Percentiles rank a stretch among this genome's conserved stretches.
phyloP scores from a whole-genome alignment of 2,888 invertebrate species.

The Oegoconia quadripuncta region DNA sequence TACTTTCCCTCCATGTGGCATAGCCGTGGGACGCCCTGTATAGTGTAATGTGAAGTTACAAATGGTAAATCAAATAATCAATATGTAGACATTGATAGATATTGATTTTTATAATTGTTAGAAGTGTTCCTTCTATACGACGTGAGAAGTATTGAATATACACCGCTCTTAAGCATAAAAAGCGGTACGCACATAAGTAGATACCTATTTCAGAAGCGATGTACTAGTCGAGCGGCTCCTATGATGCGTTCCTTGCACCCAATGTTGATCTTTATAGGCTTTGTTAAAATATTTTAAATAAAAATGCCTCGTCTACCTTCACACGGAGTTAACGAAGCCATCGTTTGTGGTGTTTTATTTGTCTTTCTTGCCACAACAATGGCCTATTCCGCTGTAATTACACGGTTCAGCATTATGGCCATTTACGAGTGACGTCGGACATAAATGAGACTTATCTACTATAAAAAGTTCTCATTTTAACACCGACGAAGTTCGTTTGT shows the following conservation, averaged over 20 bases:
- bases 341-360: conserved; percentile 21
- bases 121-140: no score
- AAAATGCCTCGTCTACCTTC: conserved; percentile 1
- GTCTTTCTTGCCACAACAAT: conserved; percentile 46
- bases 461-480: conserved; percentile 45
- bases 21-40: no score
- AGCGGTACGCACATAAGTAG: no score
- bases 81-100: no score
- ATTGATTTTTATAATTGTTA: no score
- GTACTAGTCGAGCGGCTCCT: neutral
- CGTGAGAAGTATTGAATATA: no score
- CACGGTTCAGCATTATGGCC: conserved; percentile 27
- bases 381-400: conserved; percentile 41
- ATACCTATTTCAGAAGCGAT: no score
- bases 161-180: no score
- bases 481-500: conserved; percentile 29
- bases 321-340: conserved; percentile 10
- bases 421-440: conserved; percentile 35
- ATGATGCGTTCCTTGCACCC: neutral
- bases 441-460: conserved; percentile 42
- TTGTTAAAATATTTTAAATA: conserved; percentile 10
- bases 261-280: neutral
- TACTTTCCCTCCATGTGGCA: no score
- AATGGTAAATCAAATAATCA: no score
- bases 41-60: no score